These are phyloP conservation scores for Theodoxus fluviatilis DNA, from an alignment of 2,888 invertebrate genomes.

Conservation along the genomic window DNA sequence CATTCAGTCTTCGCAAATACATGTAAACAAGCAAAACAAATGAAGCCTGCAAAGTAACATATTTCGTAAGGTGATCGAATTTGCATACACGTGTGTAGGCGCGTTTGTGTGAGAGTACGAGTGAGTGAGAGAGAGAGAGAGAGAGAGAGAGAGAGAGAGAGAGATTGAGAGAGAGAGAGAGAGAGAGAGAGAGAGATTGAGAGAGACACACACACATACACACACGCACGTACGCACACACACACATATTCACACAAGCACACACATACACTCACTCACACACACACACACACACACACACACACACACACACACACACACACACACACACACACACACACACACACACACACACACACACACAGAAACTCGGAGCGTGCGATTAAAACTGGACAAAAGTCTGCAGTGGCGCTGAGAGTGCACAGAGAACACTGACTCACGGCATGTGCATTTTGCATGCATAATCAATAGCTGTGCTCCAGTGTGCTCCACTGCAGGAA, in stretches of 20 bases:
- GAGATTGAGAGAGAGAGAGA: constrained; percentile 8
- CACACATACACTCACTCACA: constrained; percentile 11
- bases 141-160: not conserved
- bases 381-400: not conserved
- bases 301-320: constrained; percentile 16
- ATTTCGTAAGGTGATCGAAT: not conserved
- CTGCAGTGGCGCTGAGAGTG: too few species aligned
- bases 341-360: constrained; percentile 15
- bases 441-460: not conserved
- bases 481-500: too few species aligned
- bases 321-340: constrained; percentile 14
- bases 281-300: constrained; percentile 12
- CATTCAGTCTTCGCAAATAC: too few species aligned
- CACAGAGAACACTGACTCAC: not conserved
- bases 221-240: not conserved
- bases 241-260: not conserved
- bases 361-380: not conserved
- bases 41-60: too few species aligned
- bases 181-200: constrained; percentile 6
- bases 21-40: too few species aligned
- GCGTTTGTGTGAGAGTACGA: not conserved
- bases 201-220: not conserved
- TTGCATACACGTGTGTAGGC: not conserved
- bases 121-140: constrained; percentile 3
- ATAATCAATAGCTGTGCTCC: not conserved